Percentiles rank a stretch among this genome's conserved stretches.
Conservation (phyloP, 1,140 invertebrate species). For the Meteorus sp. region DNA sequence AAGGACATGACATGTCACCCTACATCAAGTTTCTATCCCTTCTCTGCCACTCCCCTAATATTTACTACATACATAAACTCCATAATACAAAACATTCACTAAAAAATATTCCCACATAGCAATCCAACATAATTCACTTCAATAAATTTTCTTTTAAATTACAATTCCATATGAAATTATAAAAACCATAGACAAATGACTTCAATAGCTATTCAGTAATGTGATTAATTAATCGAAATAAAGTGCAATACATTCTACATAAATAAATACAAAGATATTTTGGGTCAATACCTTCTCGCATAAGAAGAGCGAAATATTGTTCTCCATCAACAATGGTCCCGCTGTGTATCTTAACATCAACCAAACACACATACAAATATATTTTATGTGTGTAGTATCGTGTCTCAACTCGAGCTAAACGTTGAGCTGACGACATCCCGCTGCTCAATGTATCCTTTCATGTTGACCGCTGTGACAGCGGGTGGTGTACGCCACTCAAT, state of each 20-base stretch:
- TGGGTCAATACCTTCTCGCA: slow-evolving; percentile 11
- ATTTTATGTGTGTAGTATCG: slow-evolving; percentile 10
- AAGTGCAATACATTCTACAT: background rate
- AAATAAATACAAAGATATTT: slow-evolving; percentile 11
- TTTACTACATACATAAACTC: no score
- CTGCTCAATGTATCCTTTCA: slow-evolving; percentile 54
- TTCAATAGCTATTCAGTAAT: background rate
- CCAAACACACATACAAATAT: slow-evolving; percentile 5
- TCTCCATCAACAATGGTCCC: slow-evolving; percentile 27
- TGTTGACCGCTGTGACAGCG: slow-evolving; percentile 52
- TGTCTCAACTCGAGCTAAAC: slow-evolving; percentile 21
- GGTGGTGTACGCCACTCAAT: slow-evolving; percentile 48
- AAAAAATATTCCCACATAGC: no score
- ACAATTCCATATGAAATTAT: no score
- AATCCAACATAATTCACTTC: no score
- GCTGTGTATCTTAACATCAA: slow-evolving; percentile 28
- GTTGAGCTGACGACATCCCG: slow-evolving; percentile 49
- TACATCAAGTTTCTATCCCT: no score
- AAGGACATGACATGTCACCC: no score
- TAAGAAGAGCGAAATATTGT: slow-evolving; percentile 27
- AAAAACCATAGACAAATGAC: no score
- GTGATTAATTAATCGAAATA: slow-evolving; percentile 18
- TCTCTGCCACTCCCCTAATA: no score
- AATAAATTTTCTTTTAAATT: no score
- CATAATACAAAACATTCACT: no score